A percentile compares a stretch with the other conserved stretches of the same genome.
Evolutionary conservation across 2,888 invertebrate genomes (phyloP).

Genomic region (Apotomis betuletana): DNA sequence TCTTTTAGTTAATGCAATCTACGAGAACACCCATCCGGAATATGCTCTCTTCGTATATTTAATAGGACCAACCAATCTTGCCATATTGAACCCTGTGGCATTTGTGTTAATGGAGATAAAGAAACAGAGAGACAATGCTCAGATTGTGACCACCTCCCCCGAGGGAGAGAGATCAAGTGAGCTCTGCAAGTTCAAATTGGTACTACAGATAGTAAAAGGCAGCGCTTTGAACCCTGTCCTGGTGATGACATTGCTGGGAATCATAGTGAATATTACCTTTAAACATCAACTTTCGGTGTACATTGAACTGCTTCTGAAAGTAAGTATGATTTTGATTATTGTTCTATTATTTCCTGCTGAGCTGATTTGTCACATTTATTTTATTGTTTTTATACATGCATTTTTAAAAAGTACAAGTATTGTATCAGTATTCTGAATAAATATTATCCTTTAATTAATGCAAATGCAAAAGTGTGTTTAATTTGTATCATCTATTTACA

Average conservation of each 20-base stretch:
- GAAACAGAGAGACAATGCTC: constrained; percentile 75
- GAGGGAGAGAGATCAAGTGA: constrained; percentile 53
- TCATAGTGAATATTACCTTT: constrained; percentile 92
- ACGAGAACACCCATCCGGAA: constrained; percentile 92
- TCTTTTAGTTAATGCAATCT: constrained; percentile 91
- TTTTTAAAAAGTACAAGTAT: too few relatives aligned
- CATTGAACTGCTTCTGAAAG: constrained; percentile 89
- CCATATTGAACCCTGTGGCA: constrained; percentile 95
- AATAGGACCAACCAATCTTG: constrained; percentile 96
- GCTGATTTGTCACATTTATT: too few relatives aligned
- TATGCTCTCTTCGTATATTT: constrained; percentile 95
- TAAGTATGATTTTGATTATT: constrained; percentile 62
- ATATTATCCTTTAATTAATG: too few relatives aligned
- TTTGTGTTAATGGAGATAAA: constrained; percentile 94
- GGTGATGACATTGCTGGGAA: constrained; percentile 96
- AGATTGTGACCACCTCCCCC: constrained; percentile 50
- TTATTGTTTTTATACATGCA: too few relatives aligned
- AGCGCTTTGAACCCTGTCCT: constrained; percentile 94
- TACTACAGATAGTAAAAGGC: constrained; percentile 85
- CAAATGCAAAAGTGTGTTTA: too few relatives aligned
- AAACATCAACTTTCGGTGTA: constrained; percentile 90
- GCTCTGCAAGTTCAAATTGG: constrained; percentile 63
- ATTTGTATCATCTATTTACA: too few relatives aligned
- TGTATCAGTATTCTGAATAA: too few relatives aligned
- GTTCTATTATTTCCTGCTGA: neutral